Base-by-base conservation (phyloP, 92 coral and sea anemone genomes). In the Diadumene lineata region DNA sequence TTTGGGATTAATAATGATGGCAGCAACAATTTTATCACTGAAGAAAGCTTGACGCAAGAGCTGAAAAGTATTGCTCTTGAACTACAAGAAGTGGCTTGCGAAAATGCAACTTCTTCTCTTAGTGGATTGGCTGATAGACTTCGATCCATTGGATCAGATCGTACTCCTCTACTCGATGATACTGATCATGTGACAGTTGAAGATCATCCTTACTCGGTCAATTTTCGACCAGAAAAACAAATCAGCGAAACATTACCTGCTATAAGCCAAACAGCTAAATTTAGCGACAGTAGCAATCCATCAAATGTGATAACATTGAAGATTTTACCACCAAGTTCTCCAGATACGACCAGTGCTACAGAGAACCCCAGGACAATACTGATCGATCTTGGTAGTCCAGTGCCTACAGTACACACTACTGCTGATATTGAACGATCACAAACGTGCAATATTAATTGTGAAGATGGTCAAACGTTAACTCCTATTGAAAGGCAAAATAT, bases 341-440 rank as follows among this genome's bases (percentile, higher is more conserved):
- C 50, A 34, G 21, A 1, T 13, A 0, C 30, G 26, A 1, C 30
- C 18, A 0, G 27, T 1, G 65, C 32, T 16, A 43, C 43, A 0
- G 15, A 51, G 16, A 46, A 21, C 15, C 2, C 63, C 3, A 68
- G 61, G 6, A 31, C 69, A 0, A 56, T 78, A 25, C 17, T 68
- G 6, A 50, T 68, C 2, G 82, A 78, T 57, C 56, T 78, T 68
- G 82, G 69, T 38, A 73, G 75, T 11, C 68, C 82, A 0, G 82
- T 68, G 22, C 30, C 67, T 2, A 17, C 68, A 33, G 73, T 34
- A 31, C 4, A 23, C 6, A 21, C 0, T 13, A 50, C 34, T 21
- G 48, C 64, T 22, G 26, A 29, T 22, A 26, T 22, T 10, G 27
- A 58, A 18, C 29, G 2, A 58, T 1, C 25, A 58, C 22, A 58